Base-by-base conservation (phyloP, 2,113 vertebrate species). In the Alouatta palliata region DNA sequence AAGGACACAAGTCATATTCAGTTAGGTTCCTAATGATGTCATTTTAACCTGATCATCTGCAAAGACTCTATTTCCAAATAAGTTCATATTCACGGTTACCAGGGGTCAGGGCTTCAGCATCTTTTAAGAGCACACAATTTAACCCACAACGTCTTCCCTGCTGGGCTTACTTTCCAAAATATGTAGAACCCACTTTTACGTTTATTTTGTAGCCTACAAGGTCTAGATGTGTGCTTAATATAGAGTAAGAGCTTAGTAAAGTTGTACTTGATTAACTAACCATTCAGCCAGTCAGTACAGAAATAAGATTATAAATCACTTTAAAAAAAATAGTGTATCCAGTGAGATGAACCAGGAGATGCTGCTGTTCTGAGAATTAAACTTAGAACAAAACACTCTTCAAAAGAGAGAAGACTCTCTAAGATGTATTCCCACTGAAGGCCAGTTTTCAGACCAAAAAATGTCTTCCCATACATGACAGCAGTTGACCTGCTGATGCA, bases 141-240 rank as follows among this genome's bases (percentile, higher is more conserved):
- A 43, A n/a, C 58, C 35, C 21, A 1, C 47, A 64, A 14, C 17
- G 25, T 49, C n/a, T 56, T 43, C 37, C 54, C 54, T n/a, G 5
- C 35, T 13, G 3, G 37, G 2, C 30, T 30, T 61, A 35, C 13
- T 23, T 13, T 76, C 49, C 23, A 9, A 81, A 43, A 30, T 10
- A 37, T 0, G 7, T 16, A 10, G 43, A 71, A 27, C 30, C 68
- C 54, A 10, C 54, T 47, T 90, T 76, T 23, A 23, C 1, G 0
- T n/a, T 19, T 37, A 5, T 3, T 1, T 0, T 3, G 35, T 12
- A 10, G 27, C 23, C 23, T 16, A 0, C 1, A 9, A 43, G 16
- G 12, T 45, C 45, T 9, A 8, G 16, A 3, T 21, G 25, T 8
- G 4, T 2, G 7, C 58, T 52, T 17, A 43, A 2, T 43, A 27